A percentile compares a stretch with the other conserved stretches of the same genome.
Evolutionary conservation across 2,113 vertebrate species (phyloP).

Genomic region (Calcarius ornatus): DNA sequence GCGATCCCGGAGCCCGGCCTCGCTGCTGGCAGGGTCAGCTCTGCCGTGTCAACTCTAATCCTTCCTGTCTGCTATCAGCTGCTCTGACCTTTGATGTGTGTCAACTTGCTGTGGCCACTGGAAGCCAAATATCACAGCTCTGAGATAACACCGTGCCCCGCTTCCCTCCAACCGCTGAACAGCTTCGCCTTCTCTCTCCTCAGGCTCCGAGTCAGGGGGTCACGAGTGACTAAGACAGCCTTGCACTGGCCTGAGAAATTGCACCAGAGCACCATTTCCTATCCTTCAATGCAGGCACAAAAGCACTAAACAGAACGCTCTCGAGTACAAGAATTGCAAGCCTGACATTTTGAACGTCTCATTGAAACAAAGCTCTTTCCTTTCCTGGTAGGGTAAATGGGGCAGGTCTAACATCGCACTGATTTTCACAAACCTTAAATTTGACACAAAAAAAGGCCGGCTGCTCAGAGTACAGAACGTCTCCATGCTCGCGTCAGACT

Average conservation of each 20-base stretch:
- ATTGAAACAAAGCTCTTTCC: background rate
- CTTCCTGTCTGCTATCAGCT: slow-evolving; percentile 84
- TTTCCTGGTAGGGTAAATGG: background rate
- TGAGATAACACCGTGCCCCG: slow-evolving; percentile 66
- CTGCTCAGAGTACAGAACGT: background rate
- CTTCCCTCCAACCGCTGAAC: slow-evolving; percentile 39
- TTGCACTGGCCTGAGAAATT: background rate
- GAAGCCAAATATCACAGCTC: slow-evolving; percentile 67
- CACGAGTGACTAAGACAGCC: background rate
- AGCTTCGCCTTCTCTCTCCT: slow-evolving; percentile 35
- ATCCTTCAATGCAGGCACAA: background rate
- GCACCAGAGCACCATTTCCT: background rate
- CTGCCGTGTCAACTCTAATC: slow-evolving; percentile 82
- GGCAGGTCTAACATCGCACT: background rate
- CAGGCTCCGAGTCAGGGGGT: background rate
- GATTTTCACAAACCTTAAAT: background rate
- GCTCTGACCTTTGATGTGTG: slow-evolving; percentile 75
- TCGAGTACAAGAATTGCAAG: background rate
- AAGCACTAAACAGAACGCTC: slow-evolving; percentile 22
- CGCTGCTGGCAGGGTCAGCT: slow-evolving; percentile 70
- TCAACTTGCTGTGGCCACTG: slow-evolving; percentile 73
- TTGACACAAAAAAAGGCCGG: background rate
- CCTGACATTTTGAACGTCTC: background rate
- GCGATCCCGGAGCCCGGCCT: slow-evolving; percentile 72
- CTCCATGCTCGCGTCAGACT: background rate